Base-by-base conservation (phyloP, 2,797 vertebrate genomes). In the Vipera latastei region DNA sequence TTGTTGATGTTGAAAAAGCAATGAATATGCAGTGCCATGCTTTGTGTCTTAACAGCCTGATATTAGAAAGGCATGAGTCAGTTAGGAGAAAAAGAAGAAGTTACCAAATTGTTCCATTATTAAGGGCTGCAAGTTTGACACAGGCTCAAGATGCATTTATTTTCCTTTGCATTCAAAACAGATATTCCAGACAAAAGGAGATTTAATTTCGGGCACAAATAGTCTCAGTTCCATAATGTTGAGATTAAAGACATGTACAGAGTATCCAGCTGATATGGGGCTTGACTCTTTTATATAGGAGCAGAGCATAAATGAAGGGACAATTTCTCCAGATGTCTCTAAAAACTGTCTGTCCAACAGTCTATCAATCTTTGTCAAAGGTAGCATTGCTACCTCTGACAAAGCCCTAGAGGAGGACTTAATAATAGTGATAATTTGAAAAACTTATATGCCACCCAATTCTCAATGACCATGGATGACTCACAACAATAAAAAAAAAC, bases 1-100 rank as follows among this genome's bases (percentile, higher is more conserved):
- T 96, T 97, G 95, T 95, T 96, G 93, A 96, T 97, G 95, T 95
- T 96, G 93, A 63, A 92, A 96, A 97, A 96, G 14, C 59, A 94
- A 93, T 95, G 94, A 96, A 94, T 96, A 95, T 61, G 89, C 73
- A 96, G 20, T 88, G 91, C 89, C 92, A 51, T 59, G 65, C 9
- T n/a, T 51, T 92, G 12, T 86, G 26, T 93, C 95, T 94, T 95
- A 94, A 94, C 25, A 93, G 32, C 56, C 60, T 94, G 59, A 89
- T 91, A 87, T 95, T 94, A 93, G 51, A 90, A 61, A 91, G 89
- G 95, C 91, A 22, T 20, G 59, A 22, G 59, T 11, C 91, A 53
- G 0, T 0, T 57, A 59, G 55, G 94, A 90, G 91, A 90, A 87
- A 90, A 55, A 92, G 13, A 28, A 90, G 38, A 94, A 92, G 92